These are phyloP conservation scores for Steromphala cineraria DNA, from an alignment of 2,888 invertebrate species.

Conservation along the genomic window DNA sequence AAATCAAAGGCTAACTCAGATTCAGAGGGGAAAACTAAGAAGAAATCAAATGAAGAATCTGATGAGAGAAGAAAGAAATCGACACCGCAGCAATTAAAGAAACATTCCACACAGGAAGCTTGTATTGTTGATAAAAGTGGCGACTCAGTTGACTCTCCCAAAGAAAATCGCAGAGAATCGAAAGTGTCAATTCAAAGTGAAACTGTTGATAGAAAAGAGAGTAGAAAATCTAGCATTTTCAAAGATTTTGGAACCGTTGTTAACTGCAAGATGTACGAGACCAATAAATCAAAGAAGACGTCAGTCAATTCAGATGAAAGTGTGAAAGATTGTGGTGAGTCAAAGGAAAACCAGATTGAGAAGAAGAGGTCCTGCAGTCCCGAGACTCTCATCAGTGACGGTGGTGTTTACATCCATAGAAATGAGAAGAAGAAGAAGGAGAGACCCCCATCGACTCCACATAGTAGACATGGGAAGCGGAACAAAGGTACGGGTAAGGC, in stretches of 20 bases:
- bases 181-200: too few species aligned
- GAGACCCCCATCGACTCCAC: not conserved
- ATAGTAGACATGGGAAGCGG: conserved; percentile 1
- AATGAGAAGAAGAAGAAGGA: not conserved
- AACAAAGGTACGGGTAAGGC: not conserved
- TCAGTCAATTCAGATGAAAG: not conserved
- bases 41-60: too few species aligned
- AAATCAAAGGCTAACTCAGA: too few species aligned
- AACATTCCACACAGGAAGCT: too few species aligned
- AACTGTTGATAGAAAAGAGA: too few species aligned
- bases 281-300: not conserved
- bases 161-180: too few species aligned
- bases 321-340: not conserved
- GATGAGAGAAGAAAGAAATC: too few species aligned
- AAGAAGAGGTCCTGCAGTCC: not conserved
- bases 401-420: not conserved
- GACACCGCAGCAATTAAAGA: too few species aligned
- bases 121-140: too few species aligned
- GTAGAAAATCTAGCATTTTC: too few species aligned
- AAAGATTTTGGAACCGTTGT: not conserved
- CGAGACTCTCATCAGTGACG: not conserved
- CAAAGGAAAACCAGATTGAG: not conserved
- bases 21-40: too few species aligned
- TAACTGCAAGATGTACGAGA: not conserved
- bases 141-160: too few species aligned